Base-by-base conservation (phyloP, 2,888 invertebrate species). In the Flexamia atlantica region DNA sequence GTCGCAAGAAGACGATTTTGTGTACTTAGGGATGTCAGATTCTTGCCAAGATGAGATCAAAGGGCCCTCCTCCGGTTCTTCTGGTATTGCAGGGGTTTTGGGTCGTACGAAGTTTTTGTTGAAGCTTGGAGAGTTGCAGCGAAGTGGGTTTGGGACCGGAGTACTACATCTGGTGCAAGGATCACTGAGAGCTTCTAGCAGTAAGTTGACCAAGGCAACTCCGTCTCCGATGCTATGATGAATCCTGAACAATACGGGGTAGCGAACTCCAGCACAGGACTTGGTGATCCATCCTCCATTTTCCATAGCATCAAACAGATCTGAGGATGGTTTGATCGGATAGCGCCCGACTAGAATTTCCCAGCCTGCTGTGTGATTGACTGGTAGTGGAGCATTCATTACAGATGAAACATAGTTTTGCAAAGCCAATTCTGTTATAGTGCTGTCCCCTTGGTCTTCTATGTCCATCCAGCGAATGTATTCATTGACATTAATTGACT, bases 141-240 rank as follows among this genome's bases (percentile, higher is more conserved):
- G 23, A 42, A 74, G 12, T 32, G 74, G 53, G 30, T 20, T 40
- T 20, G 70, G 60, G 0, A 70, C 32, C 0, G 84, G 82, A 3
- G 84, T 84, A 32, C 68, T 82, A 14, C 82, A 50, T 17, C 82
- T 53, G 17, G 82, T 64, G 42, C 72, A 79, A n/a, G 89, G 87
- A 86, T 92, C 92, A 9, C 91, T 90, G 70, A 93, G 89, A 0
- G 90, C 89, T 86, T 91, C 90, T 84, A 92, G 89, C 17, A 93
- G 88, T 84, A 93, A 89, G 82, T 91, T 90, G 53, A 92, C 88
- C 12, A 93, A 88, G 4, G 92, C 91, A 0, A 91, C 90, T 0
- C 93, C 92, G 87, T 93, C 92, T 0, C 92, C 92, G 0, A 93
- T 87, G 5, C 92, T 90, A 88, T 93, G 93, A 88, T 93, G 92